These are phyloP conservation scores for Silurus lanzhouensis DNA, from an alignment of 2,797 vertebrate genomes.

Conservation along the genomic window DNA sequence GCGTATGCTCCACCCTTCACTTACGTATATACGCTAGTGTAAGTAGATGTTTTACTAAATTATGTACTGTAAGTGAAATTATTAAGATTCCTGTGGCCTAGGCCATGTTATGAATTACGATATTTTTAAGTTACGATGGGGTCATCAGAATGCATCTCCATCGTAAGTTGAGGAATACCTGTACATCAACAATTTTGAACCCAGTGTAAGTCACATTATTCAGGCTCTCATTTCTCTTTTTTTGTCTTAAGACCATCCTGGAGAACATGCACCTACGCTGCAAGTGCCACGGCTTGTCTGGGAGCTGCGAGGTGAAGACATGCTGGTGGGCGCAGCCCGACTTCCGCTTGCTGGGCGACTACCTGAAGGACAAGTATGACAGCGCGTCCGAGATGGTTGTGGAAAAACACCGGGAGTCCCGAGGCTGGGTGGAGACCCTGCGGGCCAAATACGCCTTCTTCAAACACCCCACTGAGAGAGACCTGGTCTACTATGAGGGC, in stretches of 20 bases:
- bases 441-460: conserved; percentile 94
- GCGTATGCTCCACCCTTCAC: too few species aligned
- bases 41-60: too few species aligned
- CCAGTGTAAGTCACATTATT: too few species aligned
- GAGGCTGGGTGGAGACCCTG: conserved; percentile 94
- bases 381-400: conserved; percentile 98
- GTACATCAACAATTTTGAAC: too few species aligned
- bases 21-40: too few species aligned
- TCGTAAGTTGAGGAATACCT: too few species aligned
- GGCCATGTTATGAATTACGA: too few species aligned
- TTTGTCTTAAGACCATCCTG: conserved; percentile 86
- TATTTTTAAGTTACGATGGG: too few species aligned
- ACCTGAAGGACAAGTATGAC: conserved; percentile 98
- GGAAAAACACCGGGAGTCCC: conserved; percentile 93
- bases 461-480: conserved; percentile 93
- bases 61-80: too few species aligned
- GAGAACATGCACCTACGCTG: conserved; percentile 98
- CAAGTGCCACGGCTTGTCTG: conserved; percentile 95
- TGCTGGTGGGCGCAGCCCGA: conserved; percentile 98
- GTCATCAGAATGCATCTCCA: too few species aligned
- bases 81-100: too few species aligned
- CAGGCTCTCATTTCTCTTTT: background rate
- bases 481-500: conserved; percentile 96
- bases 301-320: conserved; percentile 98
- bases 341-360: conserved; percentile 93